Evolutionary conservation across 1,140 invertebrate species (phyloP).

Genomic region (Agrypnia vestita): DNA sequence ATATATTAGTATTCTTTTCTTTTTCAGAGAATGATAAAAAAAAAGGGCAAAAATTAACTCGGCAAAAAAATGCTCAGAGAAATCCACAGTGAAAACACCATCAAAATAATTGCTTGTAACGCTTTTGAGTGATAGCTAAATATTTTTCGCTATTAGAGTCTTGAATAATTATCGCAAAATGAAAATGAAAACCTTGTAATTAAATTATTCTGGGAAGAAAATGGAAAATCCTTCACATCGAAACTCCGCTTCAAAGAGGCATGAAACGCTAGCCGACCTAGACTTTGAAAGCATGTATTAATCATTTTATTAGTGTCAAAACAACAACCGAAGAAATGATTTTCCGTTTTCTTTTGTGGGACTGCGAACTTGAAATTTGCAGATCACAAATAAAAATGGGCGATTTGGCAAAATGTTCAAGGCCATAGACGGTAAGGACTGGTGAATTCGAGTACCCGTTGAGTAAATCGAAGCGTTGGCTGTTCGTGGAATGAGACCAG

Average conservation of each 20-base stretch:
- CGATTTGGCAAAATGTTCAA: conserved; percentile 2
- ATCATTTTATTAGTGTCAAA: not conserved
- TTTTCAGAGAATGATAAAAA: no score
- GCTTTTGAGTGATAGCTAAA: no score
- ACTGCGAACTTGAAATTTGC: not conserved
- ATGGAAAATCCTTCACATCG: conserved; percentile 15
- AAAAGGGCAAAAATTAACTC: no score
- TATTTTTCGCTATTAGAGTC: not conserved
- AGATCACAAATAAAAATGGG: not conserved
- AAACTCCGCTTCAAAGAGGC: not conserved
- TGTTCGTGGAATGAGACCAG: not conserved
- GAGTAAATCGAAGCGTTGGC: no score
- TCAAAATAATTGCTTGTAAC: no score
- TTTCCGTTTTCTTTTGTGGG: not conserved
- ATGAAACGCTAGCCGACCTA: not conserved
- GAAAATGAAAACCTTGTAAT: conserved; percentile 1
- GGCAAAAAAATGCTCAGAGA: no score
- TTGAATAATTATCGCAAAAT: conserved; percentile 1
- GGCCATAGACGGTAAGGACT: not conserved
- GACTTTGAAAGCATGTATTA: no score
- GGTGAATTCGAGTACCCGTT: not conserved
- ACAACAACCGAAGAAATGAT: not conserved
- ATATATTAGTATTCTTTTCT: no score
- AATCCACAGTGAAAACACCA: no score
- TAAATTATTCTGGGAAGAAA: not conserved